Base-by-base conservation (phyloP, 2,888 invertebrate species). In the Bruchidius siliquastri region DNA sequence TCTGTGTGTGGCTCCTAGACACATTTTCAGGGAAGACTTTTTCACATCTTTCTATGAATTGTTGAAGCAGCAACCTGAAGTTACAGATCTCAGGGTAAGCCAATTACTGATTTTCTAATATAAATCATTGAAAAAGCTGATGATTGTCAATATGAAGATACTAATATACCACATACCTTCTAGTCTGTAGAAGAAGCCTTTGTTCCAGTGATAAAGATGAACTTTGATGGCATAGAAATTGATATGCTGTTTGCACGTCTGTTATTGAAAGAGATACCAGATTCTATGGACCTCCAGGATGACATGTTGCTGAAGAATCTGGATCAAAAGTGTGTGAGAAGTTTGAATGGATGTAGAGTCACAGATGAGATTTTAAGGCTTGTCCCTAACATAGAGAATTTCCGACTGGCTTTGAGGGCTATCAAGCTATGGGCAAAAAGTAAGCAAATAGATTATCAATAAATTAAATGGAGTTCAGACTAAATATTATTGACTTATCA, bases 181-280 rank as follows among this genome's bases (percentile, higher is more conserved):
- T 75, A 84, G 93, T 92, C 97, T 0, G 98, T 99, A 0, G 98
- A 99, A 86, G 99, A 99, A 85, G 99, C 99, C 0, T 99, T 95
- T 87, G 99, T 99, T 79, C 99, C 99, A 2, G 97, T 99, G 10
- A 98, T 99, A 79, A 99, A 99, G 88, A 97, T 99, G 96, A 96
- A 95, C 85, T 99, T 98, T 86, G 96, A 97, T 88, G 97, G 96
- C 32, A 98, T 99, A 79, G 99, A 99, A 89, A 97, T 99, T 79
- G 99, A 99, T 89, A 93, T 99, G 92, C 88, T 99, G 77, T 99
- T 99, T 88, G 98, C 99, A 0, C 90, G 96, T 77, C 88, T 99
- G 76, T 94, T 97, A 66, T 89, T 97, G n/a, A 97, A 97, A 85
- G 96, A 97, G 88, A 96, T 99, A 85, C 96, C 98, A 20, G 97